Evolutionary conservation across 1,140 invertebrate genomes (phyloP).

Genomic region (Matsumurasca onukii): DNA sequence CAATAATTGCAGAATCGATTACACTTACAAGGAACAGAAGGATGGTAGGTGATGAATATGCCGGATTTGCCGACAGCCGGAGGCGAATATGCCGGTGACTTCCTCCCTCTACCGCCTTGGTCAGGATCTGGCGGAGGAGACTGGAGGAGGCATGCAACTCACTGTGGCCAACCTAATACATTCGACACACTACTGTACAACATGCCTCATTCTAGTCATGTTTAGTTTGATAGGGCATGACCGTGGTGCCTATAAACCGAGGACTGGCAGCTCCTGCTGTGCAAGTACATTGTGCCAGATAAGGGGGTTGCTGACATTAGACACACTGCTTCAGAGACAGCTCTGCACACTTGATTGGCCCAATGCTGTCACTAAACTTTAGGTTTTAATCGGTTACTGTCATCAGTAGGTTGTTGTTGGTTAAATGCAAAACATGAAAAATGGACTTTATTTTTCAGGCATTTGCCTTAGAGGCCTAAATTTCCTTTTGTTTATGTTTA

Average conservation of each 20-base stretch:
- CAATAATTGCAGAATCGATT: too few species aligned
- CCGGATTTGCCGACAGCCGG: conserved; percentile 59
- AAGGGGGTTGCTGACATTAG: neutral
- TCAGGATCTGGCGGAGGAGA: conserved; percentile 59
- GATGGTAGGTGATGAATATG: conserved; percentile 51
- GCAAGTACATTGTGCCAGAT: neutral
- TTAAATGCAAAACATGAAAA: too few species aligned
- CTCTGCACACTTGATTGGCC: too few species aligned
- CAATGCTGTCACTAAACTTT: too few species aligned
- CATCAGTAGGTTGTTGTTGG: too few species aligned
- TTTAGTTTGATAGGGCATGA: neutral
- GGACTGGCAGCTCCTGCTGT: neutral
- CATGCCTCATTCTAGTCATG: neutral
- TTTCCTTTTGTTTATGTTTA: too few species aligned
- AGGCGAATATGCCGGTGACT: conserved; percentile 58
- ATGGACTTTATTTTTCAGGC: too few species aligned
- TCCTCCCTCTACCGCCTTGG: conserved; percentile 53
- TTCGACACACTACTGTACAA: neutral
- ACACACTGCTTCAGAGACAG: neutral
- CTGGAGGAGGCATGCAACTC: conserved; percentile 60
- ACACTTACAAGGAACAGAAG: conserved; percentile 50
- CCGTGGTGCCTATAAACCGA: neutral
- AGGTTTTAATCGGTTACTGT: too few species aligned
- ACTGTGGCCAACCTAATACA: conserved; percentile 53
- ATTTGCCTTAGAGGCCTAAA: too few species aligned